These are phyloP conservation scores for Carcina quercana DNA, from an alignment of 2,888 invertebrate species.

Conservation along the genomic window DNA sequence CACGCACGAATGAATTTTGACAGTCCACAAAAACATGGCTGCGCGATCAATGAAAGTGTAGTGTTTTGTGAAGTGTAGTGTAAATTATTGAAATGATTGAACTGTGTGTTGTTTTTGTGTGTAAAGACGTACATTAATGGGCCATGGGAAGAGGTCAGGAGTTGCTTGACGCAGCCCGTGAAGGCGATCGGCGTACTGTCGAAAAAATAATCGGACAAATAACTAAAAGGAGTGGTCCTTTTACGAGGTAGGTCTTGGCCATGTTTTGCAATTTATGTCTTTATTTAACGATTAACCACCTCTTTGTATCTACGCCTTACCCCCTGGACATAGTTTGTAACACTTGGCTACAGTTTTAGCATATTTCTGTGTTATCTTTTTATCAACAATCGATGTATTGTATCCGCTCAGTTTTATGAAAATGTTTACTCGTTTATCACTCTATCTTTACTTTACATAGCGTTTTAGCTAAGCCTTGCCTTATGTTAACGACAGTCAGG, in stretches of 20 bases:
- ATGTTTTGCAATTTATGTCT: slow-evolving; percentile 35
- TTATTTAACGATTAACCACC: no score
- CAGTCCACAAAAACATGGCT: slow-evolving; percentile 80
- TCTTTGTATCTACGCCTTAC: no score
- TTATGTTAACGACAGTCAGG: no score
- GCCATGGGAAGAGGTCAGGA: slow-evolving; percentile 98
- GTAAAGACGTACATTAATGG: slow-evolving; percentile 55
- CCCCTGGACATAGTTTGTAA: no score
- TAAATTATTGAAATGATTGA: slow-evolving; percentile 62
- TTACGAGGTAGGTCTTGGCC: slow-evolving; percentile 85
- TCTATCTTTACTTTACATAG: slow-evolving; percentile 5
- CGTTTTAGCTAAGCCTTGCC: no score
- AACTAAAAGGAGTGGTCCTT: slow-evolving; percentile 93
- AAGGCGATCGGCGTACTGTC: slow-evolving; percentile 90
- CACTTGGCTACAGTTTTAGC: no score
- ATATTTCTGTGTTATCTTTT: slow-evolving; percentile 20
- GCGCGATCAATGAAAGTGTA: slow-evolving; percentile 84
- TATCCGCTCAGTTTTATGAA: slow-evolving; percentile 26
- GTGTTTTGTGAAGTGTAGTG: slow-evolving; percentile 67
- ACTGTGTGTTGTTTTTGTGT: slow-evolving; percentile 68
- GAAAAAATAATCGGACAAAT: slow-evolving; percentile 93
- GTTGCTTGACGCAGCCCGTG: slow-evolving; percentile 95
- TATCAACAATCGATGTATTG: slow-evolving; percentile 39
- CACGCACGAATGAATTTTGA: slow-evolving; percentile 37
- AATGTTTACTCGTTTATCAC: slow-evolving; percentile 45